These are phyloP conservation scores for Spilarctia lutea DNA, from an alignment of 2,888 invertebrate species.

Conservation along the genomic window DNA sequence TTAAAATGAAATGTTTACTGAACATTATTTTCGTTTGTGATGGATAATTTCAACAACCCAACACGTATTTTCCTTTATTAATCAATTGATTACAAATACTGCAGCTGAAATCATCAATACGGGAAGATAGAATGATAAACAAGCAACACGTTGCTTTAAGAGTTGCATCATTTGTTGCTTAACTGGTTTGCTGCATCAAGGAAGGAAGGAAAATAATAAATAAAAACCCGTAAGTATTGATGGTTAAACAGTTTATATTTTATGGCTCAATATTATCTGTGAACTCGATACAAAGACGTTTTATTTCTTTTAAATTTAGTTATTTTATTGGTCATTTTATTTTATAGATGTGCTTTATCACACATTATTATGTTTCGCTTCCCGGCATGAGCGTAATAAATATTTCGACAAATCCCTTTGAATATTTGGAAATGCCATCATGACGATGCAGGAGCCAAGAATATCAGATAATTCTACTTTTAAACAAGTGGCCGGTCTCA, in stretches of 20 bases:
- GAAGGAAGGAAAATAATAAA: neutral
- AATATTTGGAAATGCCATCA: no score
- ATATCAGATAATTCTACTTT: no score
- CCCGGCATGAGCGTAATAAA: neutral
- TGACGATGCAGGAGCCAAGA: no score
- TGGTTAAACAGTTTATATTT: neutral
- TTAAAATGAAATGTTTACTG: neutral
- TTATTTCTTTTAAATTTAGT: neutral
- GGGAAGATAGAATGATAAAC: no score
- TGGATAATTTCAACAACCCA: no score
- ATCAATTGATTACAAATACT: neutral
- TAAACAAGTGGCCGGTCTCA: no score
- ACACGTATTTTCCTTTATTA: no score
- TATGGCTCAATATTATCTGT: neutral
- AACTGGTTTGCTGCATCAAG: no score
- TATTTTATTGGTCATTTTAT: conserved; percentile 2
- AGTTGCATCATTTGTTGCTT: neutral
- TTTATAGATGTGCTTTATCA: neutral
- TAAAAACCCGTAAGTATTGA: neutral
- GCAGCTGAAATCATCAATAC: no score
- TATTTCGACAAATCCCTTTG: no score
- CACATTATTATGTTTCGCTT: neutral
- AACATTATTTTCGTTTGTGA: no score
- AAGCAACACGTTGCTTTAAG: neutral
- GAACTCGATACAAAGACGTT: neutral